These are phyloP conservation scores for Hecatera dysodea DNA, from an alignment of 2,888 invertebrate species.

Conservation along the genomic window DNA sequence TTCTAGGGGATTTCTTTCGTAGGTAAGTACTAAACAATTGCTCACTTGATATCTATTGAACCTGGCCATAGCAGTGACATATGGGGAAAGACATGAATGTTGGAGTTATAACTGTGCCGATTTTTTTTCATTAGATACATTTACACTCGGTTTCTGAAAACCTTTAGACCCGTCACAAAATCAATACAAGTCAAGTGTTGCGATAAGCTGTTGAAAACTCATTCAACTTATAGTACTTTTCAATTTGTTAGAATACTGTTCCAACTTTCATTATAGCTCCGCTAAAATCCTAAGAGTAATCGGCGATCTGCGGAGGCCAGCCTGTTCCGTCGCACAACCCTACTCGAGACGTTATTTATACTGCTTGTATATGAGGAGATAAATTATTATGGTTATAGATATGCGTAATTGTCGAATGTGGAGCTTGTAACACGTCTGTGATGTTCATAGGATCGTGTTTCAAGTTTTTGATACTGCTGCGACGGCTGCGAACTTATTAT, in stretches of 20 bases:
- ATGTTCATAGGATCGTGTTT: constrained; percentile 20
- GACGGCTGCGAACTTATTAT: constrained; percentile 20
- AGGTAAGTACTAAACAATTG: not conserved
- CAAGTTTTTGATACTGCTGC: constrained; percentile 22
- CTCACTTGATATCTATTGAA: not conserved
- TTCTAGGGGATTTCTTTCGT: too few relatives aligned
- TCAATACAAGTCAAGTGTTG: too few relatives aligned
- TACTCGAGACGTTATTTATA: constrained; percentile 28
- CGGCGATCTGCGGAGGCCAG: not conserved
- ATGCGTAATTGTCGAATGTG: constrained; percentile 38
- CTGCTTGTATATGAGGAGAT: constrained; percentile 46
- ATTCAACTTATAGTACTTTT: too few relatives aligned
- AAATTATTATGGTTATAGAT: constrained; percentile 40
- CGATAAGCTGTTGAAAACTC: too few relatives aligned
- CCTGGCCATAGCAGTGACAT: not conserved
- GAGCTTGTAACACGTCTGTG: constrained; percentile 34
- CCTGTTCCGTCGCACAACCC: not conserved
- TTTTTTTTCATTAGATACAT: too few relatives aligned
- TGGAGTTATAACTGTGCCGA: not conserved
- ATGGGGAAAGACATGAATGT: not conserved
- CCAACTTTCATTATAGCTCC: not conserved
- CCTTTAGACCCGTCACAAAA: too few relatives aligned
- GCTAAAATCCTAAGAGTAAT: not conserved
- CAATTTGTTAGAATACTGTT: too few relatives aligned
- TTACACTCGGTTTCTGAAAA: too few relatives aligned